Conservation (phyloP, 2,797 vertebrate genomes). For the Lepus townsendii region DNA sequence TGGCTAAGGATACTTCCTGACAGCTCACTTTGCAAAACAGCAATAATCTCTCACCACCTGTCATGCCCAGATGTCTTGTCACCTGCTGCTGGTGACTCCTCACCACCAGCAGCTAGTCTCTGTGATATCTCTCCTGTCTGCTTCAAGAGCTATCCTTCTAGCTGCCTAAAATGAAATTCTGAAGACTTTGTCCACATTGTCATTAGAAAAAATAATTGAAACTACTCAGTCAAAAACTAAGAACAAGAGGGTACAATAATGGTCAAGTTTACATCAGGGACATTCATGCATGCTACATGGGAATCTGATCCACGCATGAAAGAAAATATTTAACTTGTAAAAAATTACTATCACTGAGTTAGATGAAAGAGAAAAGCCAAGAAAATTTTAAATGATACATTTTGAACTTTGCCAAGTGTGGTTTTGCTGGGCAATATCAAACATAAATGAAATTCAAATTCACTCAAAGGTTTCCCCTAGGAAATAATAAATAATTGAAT, state of each 20-base stretch:
- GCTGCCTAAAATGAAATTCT: not conserved
- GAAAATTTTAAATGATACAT: not conserved
- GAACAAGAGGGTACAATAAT: fast-evolving
- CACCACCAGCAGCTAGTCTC: not conserved
- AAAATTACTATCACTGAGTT: not conserved
- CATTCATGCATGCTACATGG: not conserved
- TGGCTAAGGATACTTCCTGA: slow-evolving; percentile 18
- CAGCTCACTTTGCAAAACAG: slow-evolving; percentile 17
- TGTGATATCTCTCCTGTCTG: not conserved
- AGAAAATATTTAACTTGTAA: not conserved
- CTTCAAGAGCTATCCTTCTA: not conserved
- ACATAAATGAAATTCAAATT: not conserved
- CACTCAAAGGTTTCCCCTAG: not conserved
- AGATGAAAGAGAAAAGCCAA: slow-evolving; percentile 4
- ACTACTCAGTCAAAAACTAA: not conserved
- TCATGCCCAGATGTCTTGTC: not conserved
- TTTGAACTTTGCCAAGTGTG: slow-evolving; percentile 1
- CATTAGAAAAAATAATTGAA: not conserved
- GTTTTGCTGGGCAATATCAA: not conserved
- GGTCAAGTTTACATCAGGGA: not conserved
- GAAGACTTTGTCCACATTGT: not conserved
- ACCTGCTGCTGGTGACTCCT: not conserved
- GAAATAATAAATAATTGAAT: not conserved
- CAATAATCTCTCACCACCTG: not conserved
- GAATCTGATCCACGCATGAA: not conserved